Percentiles rank a stretch among this genome's conserved stretches.
These are phyloP conservation scores for Myotis pilosus DNA, from an alignment of 2,797 vertebrate genomes.

Conservation along the genomic window DNA sequence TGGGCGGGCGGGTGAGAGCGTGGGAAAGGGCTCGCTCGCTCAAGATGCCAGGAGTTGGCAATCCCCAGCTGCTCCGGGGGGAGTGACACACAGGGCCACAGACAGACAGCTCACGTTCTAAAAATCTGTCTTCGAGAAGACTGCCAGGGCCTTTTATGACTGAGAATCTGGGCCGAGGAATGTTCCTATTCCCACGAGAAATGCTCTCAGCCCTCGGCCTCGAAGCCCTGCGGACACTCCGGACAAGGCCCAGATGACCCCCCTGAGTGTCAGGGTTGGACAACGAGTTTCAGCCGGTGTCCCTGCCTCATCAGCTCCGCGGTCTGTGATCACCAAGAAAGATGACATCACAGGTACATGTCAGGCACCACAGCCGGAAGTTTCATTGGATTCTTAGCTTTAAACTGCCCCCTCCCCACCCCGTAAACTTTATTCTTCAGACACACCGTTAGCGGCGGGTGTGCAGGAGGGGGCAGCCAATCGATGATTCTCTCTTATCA, in stretches of 20 bases:
- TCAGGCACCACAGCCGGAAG: background rate
- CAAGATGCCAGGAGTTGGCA: slow-evolving; percentile 20
- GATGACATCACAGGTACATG: background rate
- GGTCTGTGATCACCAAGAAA: background rate
- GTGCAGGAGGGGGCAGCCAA: background rate
- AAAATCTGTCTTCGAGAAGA: slow-evolving; percentile 4
- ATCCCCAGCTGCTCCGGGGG: background rate
- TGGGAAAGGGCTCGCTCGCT: slow-evolving; percentile 52
- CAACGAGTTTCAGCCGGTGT: background rate
- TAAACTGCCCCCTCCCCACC: background rate
- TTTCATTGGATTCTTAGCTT: background rate
- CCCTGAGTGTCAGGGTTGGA: background rate
- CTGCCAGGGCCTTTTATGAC: background rate
- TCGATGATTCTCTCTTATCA: no score
- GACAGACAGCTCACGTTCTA: background rate
- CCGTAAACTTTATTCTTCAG: background rate
- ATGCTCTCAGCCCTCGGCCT: background rate
- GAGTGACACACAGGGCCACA: background rate
- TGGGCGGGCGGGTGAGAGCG: background rate
- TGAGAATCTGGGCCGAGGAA: background rate
- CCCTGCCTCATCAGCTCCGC: background rate
- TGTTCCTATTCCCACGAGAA: background rate
- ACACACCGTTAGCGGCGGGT: background rate
- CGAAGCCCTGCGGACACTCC: background rate
- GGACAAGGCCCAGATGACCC: background rate